Conservation (phyloP, 2,113 vertebrate genomes). For the Anarhynchus alexandrinus region DNA sequence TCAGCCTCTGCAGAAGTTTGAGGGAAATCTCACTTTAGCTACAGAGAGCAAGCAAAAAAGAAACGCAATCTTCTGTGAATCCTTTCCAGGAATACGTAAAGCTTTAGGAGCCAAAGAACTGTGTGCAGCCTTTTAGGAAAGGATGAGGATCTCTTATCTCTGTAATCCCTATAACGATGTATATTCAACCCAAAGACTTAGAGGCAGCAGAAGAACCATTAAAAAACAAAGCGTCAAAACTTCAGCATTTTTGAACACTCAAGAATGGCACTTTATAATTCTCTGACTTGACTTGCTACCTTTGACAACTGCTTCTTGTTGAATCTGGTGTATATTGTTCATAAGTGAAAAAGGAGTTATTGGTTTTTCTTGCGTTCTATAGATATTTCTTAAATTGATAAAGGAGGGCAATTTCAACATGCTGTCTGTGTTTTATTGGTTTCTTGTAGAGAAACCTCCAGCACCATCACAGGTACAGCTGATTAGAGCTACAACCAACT, state of each 20-base stretch:
- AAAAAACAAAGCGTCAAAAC: neutral
- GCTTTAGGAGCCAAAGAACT: neutral
- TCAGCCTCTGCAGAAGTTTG: neutral
- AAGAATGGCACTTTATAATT: neutral
- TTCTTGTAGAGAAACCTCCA: conserved; percentile 83
- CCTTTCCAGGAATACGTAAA: neutral
- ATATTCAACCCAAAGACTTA: neutral
- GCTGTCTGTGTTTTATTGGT: neutral
- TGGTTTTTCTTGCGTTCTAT: neutral
- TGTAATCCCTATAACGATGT: neutral
- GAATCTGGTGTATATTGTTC: neutral
- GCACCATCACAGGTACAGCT: conserved; percentile 87
- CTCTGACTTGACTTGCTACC: neutral
- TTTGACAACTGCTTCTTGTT: neutral
- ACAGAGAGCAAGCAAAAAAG: neutral
- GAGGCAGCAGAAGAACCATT: neutral
- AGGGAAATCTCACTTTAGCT: neutral
- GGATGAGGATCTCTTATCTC: neutral
- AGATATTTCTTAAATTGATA: neutral
- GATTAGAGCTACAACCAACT: conserved; percentile 91
- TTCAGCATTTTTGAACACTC: neutral
- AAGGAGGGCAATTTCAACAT: neutral
- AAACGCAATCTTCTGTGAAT: neutral
- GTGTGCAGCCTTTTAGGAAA: neutral
- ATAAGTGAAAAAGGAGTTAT: neutral